Base-by-base conservation (phyloP, 2,888 invertebrate genomes). In the Thumatha senex region DNA sequence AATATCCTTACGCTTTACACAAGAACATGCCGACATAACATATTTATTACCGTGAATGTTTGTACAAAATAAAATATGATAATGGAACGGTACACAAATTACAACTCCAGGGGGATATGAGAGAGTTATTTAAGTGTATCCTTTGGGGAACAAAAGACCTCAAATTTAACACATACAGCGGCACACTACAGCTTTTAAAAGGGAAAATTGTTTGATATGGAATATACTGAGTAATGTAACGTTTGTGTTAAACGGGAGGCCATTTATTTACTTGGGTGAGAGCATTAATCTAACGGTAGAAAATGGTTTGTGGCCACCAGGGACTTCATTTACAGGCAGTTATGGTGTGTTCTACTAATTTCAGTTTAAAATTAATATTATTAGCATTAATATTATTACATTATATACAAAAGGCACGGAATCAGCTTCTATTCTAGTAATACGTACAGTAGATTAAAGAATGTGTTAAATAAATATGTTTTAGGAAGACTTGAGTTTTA, bases 201-300 rank as follows among this genome's bases (percentile, higher is more conserved):
- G 31, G 2, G 18, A 18, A 12, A 43, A 48, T 61, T 58, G 40
- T 46, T 53, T 52, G 47, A 42, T 46, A 47, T 46, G 45, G 39
- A 39, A 35, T 51, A 35, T 44, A 46, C 53, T 50, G 50, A 47
- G 50, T 54, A 56, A 54, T 35, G 44, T 63, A 54, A 54, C 59
- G 56, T 56, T 63, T 51, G 41, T 44, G 38, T 48, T 51, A 42
- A 58, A 50, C 40, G 53, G 52, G 54, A 31, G 54, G 56, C 61
- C 70, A 79, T 81, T 79, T 76, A 72, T 83, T 70, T 72, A 66
- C 66, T 65, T 64, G 70, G 66, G 71, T 69, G 59, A 53, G 67
- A 64, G 56, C 80, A 84, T 86, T 79, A 79, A 82, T 86, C 75
- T 77, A 68, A 67, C 59, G 60, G 61, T 54, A 62, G 72, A 72